Percentiles rank a stretch among this genome's conserved stretches.
phyloP scores from a whole-genome alignment of 2,113 vertebrate species.

The Heptranchias perlo region DNA sequence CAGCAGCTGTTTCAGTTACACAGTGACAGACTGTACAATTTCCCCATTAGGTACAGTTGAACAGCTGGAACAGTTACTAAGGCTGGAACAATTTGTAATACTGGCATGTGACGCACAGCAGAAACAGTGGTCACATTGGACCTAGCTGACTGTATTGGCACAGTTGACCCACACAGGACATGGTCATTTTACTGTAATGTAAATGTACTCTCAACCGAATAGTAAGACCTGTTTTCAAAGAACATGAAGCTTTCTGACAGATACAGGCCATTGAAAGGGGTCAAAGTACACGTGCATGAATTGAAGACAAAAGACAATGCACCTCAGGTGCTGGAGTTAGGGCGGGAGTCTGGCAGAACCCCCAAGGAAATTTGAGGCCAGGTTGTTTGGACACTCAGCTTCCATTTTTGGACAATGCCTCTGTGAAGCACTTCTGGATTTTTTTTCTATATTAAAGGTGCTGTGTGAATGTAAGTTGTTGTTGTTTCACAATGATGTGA shows the following conservation, averaged over 20 bases:
- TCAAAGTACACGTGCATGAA: background rate
- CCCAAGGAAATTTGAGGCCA: too few relatives aligned
- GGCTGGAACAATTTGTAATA: background rate
- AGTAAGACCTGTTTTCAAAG: background rate
- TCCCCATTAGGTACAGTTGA: background rate
- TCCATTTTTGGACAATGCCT: too few relatives aligned
- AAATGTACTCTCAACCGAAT: background rate
- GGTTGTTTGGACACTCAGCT: too few relatives aligned
- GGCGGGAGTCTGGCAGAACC: too few relatives aligned
- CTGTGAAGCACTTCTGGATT: too few relatives aligned
- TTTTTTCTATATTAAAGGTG: too few relatives aligned
- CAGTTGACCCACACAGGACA: background rate
- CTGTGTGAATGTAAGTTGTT: too few relatives aligned
- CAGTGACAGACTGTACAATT: background rate
- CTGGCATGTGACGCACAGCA: background rate
- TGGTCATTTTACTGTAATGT: background rate
- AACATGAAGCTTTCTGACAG: background rate
- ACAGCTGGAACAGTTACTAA: background rate
- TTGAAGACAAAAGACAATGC: background rate
- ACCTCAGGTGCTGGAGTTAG: background rate
- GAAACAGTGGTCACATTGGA: background rate
- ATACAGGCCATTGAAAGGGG: background rate
- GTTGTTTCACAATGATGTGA: too few relatives aligned
- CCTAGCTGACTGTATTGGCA: background rate
- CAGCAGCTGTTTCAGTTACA: background rate